Percentiles rank a stretch among this genome's conserved stretches.
phyloP scores from a whole-genome alignment of 2,797 vertebrate genomes.

The Tokudaia muenninki region DNA sequence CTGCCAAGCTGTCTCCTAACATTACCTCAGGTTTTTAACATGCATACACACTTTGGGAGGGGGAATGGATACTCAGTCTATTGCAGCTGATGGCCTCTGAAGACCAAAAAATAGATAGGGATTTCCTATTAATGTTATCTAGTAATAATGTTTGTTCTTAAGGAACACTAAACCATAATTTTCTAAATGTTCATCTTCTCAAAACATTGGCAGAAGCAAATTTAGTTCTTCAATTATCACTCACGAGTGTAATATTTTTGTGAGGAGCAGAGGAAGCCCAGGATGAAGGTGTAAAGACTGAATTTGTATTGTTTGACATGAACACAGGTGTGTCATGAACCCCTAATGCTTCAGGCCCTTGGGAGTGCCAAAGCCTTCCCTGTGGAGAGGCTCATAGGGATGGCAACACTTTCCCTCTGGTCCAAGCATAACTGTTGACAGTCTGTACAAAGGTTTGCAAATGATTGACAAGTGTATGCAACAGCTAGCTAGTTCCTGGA shows the following conservation, averaged over 20 bases:
- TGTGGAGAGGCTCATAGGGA: neutral
- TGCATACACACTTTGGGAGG: too few species aligned
- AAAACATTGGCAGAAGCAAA: neutral
- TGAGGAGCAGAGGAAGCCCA: neutral
- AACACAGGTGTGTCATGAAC: neutral
- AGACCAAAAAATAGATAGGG: neutral
- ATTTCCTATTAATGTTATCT: neutral
- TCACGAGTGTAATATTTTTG: neutral
- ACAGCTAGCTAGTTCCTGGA: neutral
- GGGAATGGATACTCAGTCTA: neutral
- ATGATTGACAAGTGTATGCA: neutral
- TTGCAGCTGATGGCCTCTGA: neutral
- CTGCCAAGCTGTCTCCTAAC: neutral
- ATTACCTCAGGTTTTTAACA: neutral
- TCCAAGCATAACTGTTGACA: too few species aligned
- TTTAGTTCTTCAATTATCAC: neutral
- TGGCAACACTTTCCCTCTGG: neutral
- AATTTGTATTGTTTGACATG: neutral
- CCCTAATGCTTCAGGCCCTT: neutral
- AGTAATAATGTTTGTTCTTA: conserved; percentile 8
- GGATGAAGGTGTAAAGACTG: neutral
- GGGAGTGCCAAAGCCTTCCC: neutral
- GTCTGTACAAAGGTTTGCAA: neutral
- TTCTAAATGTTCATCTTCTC: neutral
- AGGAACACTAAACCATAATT: neutral